Evolutionary conservation across 2,888 invertebrate genomes (phyloP).

Genomic region (Drosophila fungiperda): DNA sequence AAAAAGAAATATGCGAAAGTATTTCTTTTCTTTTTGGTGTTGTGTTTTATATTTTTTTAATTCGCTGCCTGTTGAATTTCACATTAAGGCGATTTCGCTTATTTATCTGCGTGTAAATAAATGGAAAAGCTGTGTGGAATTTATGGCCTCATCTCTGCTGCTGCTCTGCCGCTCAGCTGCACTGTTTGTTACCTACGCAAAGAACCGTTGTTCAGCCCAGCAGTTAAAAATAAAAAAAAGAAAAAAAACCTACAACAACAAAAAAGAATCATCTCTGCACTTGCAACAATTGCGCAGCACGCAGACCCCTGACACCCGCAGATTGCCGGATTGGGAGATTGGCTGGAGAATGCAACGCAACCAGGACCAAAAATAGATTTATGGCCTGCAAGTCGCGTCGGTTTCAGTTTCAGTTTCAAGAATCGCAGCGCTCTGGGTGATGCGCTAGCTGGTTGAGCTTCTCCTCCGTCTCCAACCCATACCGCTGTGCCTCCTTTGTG

Average conservation of each 20-base stretch:
- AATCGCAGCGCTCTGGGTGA: conserved; percentile 70
- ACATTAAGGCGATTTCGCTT: conserved; percentile 60
- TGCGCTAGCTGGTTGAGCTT: conserved; percentile 30
- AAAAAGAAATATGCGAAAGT: conserved; percentile 28
- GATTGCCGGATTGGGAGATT: conserved; percentile 34
- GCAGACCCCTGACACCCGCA: conserved; percentile 26
- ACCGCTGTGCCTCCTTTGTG: conserved; percentile 53
- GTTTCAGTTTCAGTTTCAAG: conserved; percentile 46
- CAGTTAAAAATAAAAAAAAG: conserved; percentile 70
- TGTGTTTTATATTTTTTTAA: conserved; percentile 15
- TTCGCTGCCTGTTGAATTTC: conserved; percentile 56
- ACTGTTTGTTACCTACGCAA: conserved; percentile 74
- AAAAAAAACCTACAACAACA: no score
- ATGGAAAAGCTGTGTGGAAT: conserved; percentile 60
- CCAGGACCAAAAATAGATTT: conserved; percentile 78
- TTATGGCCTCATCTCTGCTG: conserved; percentile 47
- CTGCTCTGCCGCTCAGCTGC: conserved; percentile 1
- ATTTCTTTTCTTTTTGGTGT: conserved; percentile 11
- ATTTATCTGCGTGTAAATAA: conserved; percentile 65
- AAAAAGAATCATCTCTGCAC: conserved; percentile 53
- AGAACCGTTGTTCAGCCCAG: conserved; percentile 58
- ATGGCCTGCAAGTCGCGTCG: conserved; percentile 67
- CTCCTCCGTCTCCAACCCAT: not conserved
- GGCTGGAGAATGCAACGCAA: conserved; percentile 44
- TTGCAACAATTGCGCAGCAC: conserved; percentile 76